Evolutionary conservation across 2,113 vertebrate species (phyloP).

Genomic region (Dasyprocta punctata): DNA sequence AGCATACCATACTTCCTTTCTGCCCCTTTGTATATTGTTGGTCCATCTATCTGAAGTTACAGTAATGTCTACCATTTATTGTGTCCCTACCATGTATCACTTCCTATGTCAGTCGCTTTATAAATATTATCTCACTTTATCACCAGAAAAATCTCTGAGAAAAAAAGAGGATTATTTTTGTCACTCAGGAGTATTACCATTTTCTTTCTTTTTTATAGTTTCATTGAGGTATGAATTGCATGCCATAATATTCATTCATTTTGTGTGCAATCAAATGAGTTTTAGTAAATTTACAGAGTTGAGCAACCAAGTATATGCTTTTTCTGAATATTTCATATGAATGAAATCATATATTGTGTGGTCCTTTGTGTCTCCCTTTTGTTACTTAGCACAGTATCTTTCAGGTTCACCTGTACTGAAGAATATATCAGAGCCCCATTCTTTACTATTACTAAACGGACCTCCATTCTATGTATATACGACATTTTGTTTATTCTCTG

Average conservation of each 20-base stretch:
- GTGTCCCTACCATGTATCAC: not conserved
- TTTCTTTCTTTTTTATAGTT: not conserved
- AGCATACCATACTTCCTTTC: not conserved
- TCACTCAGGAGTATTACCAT: not conserved
- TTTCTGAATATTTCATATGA: not conserved
- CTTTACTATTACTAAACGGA: not conserved
- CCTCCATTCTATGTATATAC: not conserved
- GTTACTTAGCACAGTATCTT: not conserved
- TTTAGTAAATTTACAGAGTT: not conserved
- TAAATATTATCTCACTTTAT: not conserved
- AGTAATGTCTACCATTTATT: not conserved
- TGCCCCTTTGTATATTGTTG: not conserved
- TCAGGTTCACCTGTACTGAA: not conserved
- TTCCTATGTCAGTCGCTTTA: not conserved
- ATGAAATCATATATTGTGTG: not conserved
- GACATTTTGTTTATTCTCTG: not conserved
- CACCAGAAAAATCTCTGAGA: not conserved
- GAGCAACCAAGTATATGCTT: not conserved
- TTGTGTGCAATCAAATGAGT: not conserved
- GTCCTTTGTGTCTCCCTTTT: slow-evolving; percentile 8
- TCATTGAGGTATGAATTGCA: not conserved
- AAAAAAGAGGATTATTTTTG: not conserved
- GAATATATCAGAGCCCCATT: not conserved
- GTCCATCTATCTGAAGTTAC: not conserved
- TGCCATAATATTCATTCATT: not conserved